Percentiles rank a stretch among this genome's conserved stretches.
These are phyloP conservation scores for Megatriorchis doriae DNA, from an alignment of 2,113 vertebrate species.

Conservation along the genomic window DNA sequence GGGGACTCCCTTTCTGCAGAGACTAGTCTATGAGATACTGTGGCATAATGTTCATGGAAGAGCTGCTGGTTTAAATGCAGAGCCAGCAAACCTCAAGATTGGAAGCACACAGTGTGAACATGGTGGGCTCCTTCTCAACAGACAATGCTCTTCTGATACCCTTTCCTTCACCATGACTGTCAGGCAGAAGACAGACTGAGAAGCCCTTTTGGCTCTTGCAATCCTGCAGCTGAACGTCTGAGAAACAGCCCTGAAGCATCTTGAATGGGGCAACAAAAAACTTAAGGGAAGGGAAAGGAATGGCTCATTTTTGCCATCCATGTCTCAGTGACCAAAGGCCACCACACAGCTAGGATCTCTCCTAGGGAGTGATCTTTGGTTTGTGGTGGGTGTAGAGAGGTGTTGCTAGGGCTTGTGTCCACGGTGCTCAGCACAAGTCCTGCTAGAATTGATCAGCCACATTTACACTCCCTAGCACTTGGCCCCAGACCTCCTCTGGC, in stretches of 20 bases:
- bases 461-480: not conserved
- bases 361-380: not conserved
- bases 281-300: not conserved
- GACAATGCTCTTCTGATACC: not conserved
- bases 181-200: not conserved
- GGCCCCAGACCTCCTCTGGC: not conserved
- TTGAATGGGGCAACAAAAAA: not conserved
- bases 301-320: not conserved
- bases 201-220: not conserved
- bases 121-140: not conserved
- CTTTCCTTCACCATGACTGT: not conserved
- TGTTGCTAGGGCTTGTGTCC: not conserved
- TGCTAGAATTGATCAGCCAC: not conserved
- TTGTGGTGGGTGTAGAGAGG: not conserved
- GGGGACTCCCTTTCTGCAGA: not conserved
- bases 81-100: not conserved
- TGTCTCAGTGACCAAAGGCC: not conserved
- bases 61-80: not conserved
- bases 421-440: not conserved
- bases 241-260: not conserved
- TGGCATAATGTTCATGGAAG: not conserved
- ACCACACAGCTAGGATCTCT: not conserved
- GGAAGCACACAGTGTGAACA: fast-evolving
- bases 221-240: not conserved
- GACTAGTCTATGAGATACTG: not conserved